phyloP scores from a whole-genome alignment of 2,113 vertebrate genomes.

The Formicarius rufipectus region DNA sequence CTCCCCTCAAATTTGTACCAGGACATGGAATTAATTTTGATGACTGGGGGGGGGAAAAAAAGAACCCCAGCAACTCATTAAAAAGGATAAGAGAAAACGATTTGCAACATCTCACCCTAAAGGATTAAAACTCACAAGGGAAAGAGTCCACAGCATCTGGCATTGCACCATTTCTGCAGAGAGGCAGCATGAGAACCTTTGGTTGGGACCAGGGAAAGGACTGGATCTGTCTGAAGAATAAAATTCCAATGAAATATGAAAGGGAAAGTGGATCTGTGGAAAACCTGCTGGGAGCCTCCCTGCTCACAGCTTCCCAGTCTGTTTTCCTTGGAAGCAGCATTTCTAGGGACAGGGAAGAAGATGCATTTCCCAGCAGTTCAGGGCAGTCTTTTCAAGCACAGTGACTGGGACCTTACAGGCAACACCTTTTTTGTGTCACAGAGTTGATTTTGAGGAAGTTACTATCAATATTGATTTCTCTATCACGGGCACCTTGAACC shows the following conservation, averaged over 20 bases:
- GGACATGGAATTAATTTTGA: not conserved
- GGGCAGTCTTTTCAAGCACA: not conserved
- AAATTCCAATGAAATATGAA: not conserved
- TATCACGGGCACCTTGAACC: not conserved
- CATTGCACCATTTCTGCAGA: not conserved
- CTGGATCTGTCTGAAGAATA: not conserved
- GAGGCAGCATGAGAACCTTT: not conserved
- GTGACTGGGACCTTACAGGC: not conserved
- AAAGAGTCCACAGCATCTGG: not conserved
- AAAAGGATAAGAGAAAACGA: not conserved
- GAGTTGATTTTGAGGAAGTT: not conserved
- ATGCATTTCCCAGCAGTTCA: not conserved
- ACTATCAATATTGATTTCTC: not conserved
- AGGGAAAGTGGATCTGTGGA: not conserved
- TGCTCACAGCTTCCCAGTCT: fast-evolving
- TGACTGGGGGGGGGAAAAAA: not conserved
- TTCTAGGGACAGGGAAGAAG: not conserved
- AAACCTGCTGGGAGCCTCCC: not conserved
- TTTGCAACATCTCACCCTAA: not conserved
- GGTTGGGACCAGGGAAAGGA: not conserved
- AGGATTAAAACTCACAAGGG: not conserved
- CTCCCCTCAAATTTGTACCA: not conserved
- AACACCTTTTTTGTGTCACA: not conserved
- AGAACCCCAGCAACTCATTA: not conserved
- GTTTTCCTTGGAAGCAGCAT: not conserved